Base-by-base conservation (phyloP, 2,113 vertebrate genomes). In the Mirounga angustirostris region DNA sequence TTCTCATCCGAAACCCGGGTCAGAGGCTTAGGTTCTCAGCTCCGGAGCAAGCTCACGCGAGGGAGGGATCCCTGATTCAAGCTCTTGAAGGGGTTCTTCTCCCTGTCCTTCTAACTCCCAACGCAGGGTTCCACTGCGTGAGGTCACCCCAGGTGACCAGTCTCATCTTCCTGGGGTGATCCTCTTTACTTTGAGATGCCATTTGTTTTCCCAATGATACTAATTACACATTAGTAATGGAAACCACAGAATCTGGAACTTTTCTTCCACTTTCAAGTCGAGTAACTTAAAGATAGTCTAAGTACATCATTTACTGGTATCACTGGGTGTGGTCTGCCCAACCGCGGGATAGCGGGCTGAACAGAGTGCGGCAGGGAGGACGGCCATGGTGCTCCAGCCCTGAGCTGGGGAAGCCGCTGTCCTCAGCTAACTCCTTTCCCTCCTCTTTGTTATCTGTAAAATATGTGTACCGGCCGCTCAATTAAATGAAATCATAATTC, bases 311-410 rank as follows among this genome's bases (percentile, higher is more conserved):
- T 67, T 5, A 18, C 67, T 19, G n/a, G 36, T 16, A 19, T 69
- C 89, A 2, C 2, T n/a, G 52, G 52, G 14, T 5, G 0, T 1
- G 1, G 33, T 43, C 67, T 50, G n/a, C 54, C 4, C 14, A 52
- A 36, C 22, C 1, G 0, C 2, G 28, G 16, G 19, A 30, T 9
- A 3, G 7, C 6, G 33, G 56, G 14, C 13, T 22, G 1, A 46
- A 24, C 16, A 19, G 28, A 26, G 30, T 5, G 18, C 13, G 33
- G 30, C 24, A 11, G 2, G 2, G 61, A 19, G 59, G 50, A 28
- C 1, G 3, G 14, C 19, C 14, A 36, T 4, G 12, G 28, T 1
- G 1, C 28, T 10, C 30, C 6, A 1, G 0, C 54, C 24, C 5
- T 0, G 19, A 11, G 18, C n/a, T 30, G 0, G 0, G 40, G 6